These are phyloP conservation scores for Paracyclopina nana DNA, from an alignment of 1,140 invertebrate genomes.

Conservation along the genomic window DNA sequence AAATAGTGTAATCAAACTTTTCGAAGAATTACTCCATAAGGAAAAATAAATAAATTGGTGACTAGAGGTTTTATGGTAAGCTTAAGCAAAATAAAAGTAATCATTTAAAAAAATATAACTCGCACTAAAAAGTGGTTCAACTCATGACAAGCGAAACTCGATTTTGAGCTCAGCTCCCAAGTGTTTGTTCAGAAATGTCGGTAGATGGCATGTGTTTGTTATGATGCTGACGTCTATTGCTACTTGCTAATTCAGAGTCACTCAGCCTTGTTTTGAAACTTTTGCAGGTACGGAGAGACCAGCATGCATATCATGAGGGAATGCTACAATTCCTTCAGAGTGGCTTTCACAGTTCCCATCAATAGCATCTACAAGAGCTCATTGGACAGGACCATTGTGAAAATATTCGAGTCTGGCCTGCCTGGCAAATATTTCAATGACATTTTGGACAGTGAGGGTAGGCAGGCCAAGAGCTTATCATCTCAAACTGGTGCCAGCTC, in stretches of 20 bases:
- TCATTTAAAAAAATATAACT: background rate
- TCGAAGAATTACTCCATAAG: background rate
- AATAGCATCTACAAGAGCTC: constrained; percentile 1
- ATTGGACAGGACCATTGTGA: no score
- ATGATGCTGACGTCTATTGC: no score
- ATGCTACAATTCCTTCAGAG: background rate
- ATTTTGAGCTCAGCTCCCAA: no score
- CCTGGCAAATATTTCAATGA: no score
- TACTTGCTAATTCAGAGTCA: background rate
- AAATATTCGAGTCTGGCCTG: no score
- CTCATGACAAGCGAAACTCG: background rate
- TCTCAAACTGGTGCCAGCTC: no score
- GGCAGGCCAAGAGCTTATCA: no score
- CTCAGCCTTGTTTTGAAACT: background rate
- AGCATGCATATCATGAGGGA: background rate
- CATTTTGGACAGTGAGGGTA: no score
- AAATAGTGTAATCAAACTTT: no score
- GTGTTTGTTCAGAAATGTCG: background rate
- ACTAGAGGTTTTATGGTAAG: background rate
- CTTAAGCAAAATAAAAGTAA: no score
- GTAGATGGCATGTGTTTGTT: no score
- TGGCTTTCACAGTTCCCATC: background rate
- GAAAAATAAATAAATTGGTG: background rate
- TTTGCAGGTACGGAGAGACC: background rate
- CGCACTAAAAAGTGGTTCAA: background rate